Base-by-base conservation (phyloP, 2,888 invertebrate genomes). In the Acanthoscelides obtectus region DNA sequence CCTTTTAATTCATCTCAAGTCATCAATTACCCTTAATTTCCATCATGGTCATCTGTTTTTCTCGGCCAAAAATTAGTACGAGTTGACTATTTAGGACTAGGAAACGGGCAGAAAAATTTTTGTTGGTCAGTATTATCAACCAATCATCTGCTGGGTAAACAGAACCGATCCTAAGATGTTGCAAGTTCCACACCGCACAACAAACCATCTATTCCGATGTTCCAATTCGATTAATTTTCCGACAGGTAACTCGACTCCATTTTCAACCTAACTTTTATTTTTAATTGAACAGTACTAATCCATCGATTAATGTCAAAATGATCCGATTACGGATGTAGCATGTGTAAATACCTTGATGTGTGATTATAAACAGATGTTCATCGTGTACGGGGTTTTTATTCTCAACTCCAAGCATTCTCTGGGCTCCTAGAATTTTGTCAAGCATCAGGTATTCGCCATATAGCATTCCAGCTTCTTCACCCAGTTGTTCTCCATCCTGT, bases 331-430 rank as follows among this genome's bases (percentile, higher is more conserved):
- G 4, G 25, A 25, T 25, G 25, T 25, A 25, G 8, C 45, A 45
- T 45, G 12, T 12, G 17, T 45, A 45, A 63, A 17, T 86, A 97
- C 98, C 97, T 92, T 99, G 99, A 87, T 99, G 99, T 17, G 97
- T 98, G 70, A 99, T 89, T 74, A 99, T 98, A 84, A 99, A 99
- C 6, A 99, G 89, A 87, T 99, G 98, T 82, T 99, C 99, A 84
- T 99, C 99, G 78, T 98, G 98, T 0, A 98, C 97, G 0, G 91
- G 89, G 72, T 90, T 88, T 22, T 91, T 88, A 71, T 93, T 90
- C 82, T 92, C 89, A 4, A 88, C 88, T 77, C 96, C 96, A 68
- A 95, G 88, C 88, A 96, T 89, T 72, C 92, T 87, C 85, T 98
- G 97, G 0, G 95, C 92, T 27, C 87, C 88, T 63, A 98, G 88